phyloP scores from a whole-genome alignment of 2,113 vertebrate species.

The Sula dactylatra region DNA sequence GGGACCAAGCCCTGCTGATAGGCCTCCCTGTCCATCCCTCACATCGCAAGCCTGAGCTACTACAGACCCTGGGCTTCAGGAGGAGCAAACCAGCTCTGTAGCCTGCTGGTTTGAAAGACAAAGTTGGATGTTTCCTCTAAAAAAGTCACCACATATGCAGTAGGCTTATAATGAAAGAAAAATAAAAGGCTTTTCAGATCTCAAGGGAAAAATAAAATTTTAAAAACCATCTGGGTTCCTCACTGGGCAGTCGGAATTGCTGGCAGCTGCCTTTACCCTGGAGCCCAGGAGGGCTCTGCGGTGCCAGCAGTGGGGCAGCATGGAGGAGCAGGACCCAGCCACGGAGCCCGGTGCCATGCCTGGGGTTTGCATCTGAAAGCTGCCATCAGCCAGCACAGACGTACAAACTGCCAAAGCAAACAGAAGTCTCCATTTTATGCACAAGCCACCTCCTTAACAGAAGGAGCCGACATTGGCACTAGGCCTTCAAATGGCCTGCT shows the following conservation, averaged over 20 bases:
- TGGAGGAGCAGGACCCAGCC: background rate
- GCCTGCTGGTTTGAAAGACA: background rate
- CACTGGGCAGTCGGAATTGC: background rate
- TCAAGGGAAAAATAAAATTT: background rate
- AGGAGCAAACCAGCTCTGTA: background rate
- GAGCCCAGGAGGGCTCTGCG: fast-evolving
- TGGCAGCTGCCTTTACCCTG: background rate
- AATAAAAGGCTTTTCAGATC: background rate
- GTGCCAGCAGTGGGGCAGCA: background rate
- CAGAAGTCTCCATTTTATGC: background rate
- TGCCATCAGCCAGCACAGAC: fast-evolving
- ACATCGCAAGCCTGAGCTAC: background rate
- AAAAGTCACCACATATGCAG: background rate
- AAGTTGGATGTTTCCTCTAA: background rate
- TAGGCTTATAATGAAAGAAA: background rate
- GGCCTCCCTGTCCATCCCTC: background rate
- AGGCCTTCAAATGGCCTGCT: background rate
- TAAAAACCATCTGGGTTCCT: background rate
- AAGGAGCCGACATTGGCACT: background rate
- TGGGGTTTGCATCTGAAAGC: background rate
- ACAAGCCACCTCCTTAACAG: background rate
- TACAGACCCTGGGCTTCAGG: background rate
- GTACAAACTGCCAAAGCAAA: background rate
- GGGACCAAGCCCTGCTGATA: background rate
- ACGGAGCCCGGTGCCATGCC: fast-evolving